Evolutionary conservation across 2,888 invertebrate species (phyloP).

Genomic region (Cyclophora punctaria): DNA sequence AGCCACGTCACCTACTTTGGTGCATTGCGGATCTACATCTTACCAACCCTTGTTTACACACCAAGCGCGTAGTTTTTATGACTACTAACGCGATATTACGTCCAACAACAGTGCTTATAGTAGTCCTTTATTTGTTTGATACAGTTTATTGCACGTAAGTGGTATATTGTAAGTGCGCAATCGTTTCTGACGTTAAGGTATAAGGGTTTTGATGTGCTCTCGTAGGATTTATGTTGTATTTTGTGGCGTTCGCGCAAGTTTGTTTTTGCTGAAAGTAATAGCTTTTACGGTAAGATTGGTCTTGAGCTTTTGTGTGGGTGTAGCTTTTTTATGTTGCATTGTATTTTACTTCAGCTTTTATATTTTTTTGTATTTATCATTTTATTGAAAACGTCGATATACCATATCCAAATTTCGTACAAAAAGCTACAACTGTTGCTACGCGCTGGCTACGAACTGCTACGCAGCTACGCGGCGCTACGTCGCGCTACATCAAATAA

Average conservation of each 20-base stretch:
- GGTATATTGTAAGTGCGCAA: conserved; percentile 43
- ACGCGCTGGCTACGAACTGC: too few relatives aligned
- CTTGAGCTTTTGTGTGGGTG: too few relatives aligned
- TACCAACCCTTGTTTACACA: conserved; percentile 63
- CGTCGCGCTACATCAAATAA: neutral
- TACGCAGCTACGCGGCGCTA: too few relatives aligned
- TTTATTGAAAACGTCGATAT: too few relatives aligned
- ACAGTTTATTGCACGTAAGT: conserved; percentile 53
- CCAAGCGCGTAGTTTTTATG: conserved; percentile 63
- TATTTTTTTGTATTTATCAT: too few relatives aligned
- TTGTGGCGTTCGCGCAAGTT: neutral
- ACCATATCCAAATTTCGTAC: too few relatives aligned
- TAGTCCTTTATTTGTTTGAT: conserved; percentile 58
- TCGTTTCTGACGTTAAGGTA: conserved; percentile 28
- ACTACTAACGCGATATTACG: conserved; percentile 59
- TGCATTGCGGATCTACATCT: conserved; percentile 66
- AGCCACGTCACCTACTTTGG: conserved; percentile 69
- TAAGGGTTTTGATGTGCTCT: conserved; percentile 21
- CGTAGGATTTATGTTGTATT: conserved; percentile 15
- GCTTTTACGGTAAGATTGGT: neutral
- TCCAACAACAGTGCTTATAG: conserved; percentile 48
- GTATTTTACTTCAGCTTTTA: too few relatives aligned
- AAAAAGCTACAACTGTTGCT: too few relatives aligned
- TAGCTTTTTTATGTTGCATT: too few relatives aligned
- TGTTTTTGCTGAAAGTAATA: neutral